Percentiles rank a stretch among this genome's conserved stretches.
phyloP scores from a whole-genome alignment of 1,140 invertebrate genomes.

The Microplitis mediator region DNA sequence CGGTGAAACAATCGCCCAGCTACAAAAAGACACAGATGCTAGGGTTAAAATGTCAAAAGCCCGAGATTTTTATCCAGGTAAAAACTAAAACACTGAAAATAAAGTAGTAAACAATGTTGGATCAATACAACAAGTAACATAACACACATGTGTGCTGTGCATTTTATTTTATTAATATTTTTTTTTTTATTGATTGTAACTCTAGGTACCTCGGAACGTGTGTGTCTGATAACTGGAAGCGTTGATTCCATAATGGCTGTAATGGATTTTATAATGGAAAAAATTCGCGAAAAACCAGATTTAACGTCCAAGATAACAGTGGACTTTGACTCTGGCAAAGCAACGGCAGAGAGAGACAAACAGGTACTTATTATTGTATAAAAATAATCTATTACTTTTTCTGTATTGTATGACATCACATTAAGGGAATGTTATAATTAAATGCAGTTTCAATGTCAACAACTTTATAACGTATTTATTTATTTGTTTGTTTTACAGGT shows the following conservation, averaged over 20 bases:
- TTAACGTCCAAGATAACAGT: slow-evolving; percentile 77
- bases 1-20: slow-evolving; percentile 94
- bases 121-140: neutral
- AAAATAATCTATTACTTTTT: neutral
- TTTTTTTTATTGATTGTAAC: slow-evolving; percentile 12
- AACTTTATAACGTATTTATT: neutral
- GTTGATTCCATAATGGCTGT: slow-evolving; percentile 92
- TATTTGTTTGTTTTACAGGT: slow-evolving; percentile 66
- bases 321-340: slow-evolving; percentile 73
- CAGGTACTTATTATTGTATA: slow-evolving; percentile 61
- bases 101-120: neutral
- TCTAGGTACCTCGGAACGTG: slow-evolving; percentile 93
- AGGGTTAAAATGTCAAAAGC: slow-evolving; percentile 98
- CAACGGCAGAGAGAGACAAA: slow-evolving; percentile 79
- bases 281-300: slow-evolving; percentile 97
- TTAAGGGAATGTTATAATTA: neutral
- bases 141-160: neutral
- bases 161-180: slow-evolving; percentile 4
- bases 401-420: neutral
- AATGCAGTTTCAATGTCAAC: neutral
- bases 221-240: slow-evolving; percentile 95
- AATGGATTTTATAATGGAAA: slow-evolving; percentile 96
- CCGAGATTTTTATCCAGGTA: slow-evolving; percentile 97
- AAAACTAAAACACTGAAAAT: slow-evolving; percentile 40
- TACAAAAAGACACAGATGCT: slow-evolving; percentile 94